phyloP scores from a whole-genome alignment of 2,113 vertebrate species.

The Athene noctua region DNA sequence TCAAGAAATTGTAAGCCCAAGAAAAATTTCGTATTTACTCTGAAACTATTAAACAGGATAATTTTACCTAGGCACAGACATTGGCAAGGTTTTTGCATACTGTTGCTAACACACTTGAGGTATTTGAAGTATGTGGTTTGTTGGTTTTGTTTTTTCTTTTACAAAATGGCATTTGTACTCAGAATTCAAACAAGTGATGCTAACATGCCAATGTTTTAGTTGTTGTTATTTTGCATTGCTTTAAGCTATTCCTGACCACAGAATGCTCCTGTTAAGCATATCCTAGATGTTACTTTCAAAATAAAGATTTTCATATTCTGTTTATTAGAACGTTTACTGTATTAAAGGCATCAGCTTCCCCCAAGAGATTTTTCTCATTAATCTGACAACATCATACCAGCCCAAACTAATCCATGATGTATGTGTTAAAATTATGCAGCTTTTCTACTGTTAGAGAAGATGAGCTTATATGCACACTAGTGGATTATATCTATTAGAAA shows the following conservation, averaged over 20 bases:
- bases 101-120: fast-evolving
- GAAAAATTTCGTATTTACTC: neutral
- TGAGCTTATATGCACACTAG: neutral
- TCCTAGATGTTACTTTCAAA: neutral
- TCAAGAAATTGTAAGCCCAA: neutral
- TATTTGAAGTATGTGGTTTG: neutral
- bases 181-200: neutral
- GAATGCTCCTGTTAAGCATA: neutral
- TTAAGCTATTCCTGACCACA: neutral
- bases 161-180: neutral
- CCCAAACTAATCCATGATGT: neutral
- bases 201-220: neutral
- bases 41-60: neutral
- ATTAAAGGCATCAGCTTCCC: neutral
- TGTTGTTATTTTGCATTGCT: neutral
- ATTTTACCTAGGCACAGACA: neutral
- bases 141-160: neutral
- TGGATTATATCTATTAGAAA: neutral
- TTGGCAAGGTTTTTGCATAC: neutral
- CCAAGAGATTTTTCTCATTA: neutral
- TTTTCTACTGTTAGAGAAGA: neutral
- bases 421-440: neutral
- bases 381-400: neutral
- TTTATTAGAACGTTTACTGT: neutral
- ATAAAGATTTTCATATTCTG: neutral